A percentile compares a stretch with the other conserved stretches of the same genome.
phyloP scores from a whole-genome alignment of 2,888 invertebrate genomes.

The Dermolepida albohirtum region DNA sequence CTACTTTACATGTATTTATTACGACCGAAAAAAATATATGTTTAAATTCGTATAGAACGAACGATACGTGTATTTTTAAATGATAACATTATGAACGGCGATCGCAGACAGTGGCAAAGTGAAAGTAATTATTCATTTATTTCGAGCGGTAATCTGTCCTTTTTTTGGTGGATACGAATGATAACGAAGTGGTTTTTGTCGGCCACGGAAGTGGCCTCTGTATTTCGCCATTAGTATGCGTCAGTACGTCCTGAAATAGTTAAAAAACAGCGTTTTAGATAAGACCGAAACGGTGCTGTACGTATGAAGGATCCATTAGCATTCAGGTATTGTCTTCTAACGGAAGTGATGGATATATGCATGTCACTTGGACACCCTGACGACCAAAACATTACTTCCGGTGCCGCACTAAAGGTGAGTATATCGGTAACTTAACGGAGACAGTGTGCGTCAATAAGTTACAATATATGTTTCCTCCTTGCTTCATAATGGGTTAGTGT shows the following conservation, averaged over 20 bases:
- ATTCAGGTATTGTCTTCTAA: slow-evolving; percentile 57
- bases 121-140: slow-evolving; percentile 39
- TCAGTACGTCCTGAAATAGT: slow-evolving; percentile 45
- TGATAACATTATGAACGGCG: slow-evolving; percentile 20
- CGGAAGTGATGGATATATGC: slow-evolving; percentile 61
- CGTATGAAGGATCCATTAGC: slow-evolving; percentile 52
- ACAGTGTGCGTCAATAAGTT: slow-evolving; percentile 31
- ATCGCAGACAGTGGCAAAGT: slow-evolving; percentile 17
- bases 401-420: slow-evolving; percentile 36
- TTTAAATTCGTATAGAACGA: background rate
- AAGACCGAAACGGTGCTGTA: slow-evolving; percentile 51
- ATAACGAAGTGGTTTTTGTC: slow-evolving; percentile 41
- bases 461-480: slow-evolving; percentile 31
- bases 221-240: slow-evolving; percentile 45
- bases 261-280: slow-evolving; percentile 49
- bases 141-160: slow-evolving; percentile 30
- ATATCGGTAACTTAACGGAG: slow-evolving; percentile 35
- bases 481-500: too few relatives aligned
- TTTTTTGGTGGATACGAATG: slow-evolving; percentile 30
- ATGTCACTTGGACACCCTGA: slow-evolving; percentile 60
- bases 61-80: background rate
- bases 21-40: background rate
- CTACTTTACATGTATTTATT: background rate
- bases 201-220: slow-evolving; percentile 41
- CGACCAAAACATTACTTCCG: slow-evolving; percentile 59